Percentiles rank a stretch among this genome's conserved stretches.
phyloP scores from a whole-genome alignment of 1,140 invertebrate species.

The Conus ventricosus region DNA sequence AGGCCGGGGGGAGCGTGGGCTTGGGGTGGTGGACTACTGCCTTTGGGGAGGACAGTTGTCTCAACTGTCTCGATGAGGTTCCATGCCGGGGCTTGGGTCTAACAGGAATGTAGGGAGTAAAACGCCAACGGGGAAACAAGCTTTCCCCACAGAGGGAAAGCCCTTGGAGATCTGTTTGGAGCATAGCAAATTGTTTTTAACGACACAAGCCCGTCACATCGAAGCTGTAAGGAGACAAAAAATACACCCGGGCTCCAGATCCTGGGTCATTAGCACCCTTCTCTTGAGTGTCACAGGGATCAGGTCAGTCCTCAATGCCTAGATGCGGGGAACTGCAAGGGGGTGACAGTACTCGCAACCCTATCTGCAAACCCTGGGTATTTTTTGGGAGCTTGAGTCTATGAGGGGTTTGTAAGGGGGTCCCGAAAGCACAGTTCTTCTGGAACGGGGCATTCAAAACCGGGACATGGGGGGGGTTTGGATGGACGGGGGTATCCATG shows the following conservation, averaged over 20 bases:
- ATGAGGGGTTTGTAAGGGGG: neutral
- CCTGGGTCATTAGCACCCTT: neutral
- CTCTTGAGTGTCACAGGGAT: constrained; percentile 36
- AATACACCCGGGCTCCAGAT: constrained; percentile 14
- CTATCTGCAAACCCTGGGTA: constrained; percentile 24
- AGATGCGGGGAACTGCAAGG: neutral
- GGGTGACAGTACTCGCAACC: constrained; percentile 14
- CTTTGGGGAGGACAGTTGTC: constrained; percentile 2
- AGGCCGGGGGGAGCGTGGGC: constrained; percentile 35
- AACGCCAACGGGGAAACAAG: neutral
- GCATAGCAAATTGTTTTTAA: neutral
- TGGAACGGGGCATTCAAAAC: constrained; percentile 2
- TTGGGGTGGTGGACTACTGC: constrained; percentile 40
- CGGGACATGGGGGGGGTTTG: constrained; percentile 39
- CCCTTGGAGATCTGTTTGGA: neutral
- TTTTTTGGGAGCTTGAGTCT: neutral
- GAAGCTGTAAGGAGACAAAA: neutral
- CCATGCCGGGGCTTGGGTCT: neutral
- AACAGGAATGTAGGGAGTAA: constrained; percentile 12
- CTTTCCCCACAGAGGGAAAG: constrained; percentile 31
- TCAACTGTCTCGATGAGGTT: neutral
- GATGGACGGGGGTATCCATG: constrained; percentile 40
- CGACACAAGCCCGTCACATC: neutral
- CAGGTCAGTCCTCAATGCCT: constrained; percentile 21
- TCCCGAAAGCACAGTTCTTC: constrained; percentile 37